phyloP scores from a whole-genome alignment of 2,113 vertebrate genomes.

The Zootoca vivipara region DNA sequence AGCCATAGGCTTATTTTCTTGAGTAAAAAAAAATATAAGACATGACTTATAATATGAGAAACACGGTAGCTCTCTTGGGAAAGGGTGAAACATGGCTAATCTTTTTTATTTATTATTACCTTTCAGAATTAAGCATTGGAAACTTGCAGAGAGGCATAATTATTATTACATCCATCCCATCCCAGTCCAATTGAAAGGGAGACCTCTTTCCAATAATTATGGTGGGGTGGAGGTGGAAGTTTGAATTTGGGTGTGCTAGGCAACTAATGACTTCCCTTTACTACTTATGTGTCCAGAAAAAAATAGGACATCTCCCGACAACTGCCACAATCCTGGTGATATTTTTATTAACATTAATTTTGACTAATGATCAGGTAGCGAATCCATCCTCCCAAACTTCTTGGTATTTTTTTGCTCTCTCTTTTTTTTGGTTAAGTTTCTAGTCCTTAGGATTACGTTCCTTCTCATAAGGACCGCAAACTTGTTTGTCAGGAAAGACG shows the following conservation, averaged over 20 bases:
- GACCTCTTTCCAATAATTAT: not conserved
- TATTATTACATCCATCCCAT: too few species aligned
- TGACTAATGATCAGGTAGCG: not conserved
- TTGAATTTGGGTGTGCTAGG: not conserved
- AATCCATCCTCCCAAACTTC: not conserved
- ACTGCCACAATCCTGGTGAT: not conserved
- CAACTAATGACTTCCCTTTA: not conserved
- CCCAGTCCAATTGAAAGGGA: too few species aligned
- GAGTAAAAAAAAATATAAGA: too few species aligned
- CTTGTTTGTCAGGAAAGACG: not conserved
- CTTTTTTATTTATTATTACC: not conserved
- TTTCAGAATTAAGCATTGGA: too few species aligned
- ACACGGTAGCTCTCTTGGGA: not conserved
- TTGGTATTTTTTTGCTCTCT: not conserved
- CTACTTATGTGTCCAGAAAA: not conserved
- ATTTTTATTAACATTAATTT: not conserved
- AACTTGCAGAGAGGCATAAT: not conserved
- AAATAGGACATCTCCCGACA: not conserved
- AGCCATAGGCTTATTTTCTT: too few species aligned
- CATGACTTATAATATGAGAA: too few species aligned
- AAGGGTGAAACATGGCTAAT: not conserved
- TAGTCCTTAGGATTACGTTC: not conserved
- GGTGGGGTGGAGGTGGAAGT: not conserved
- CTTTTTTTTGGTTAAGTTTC: not conserved
- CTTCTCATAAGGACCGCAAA: not conserved